These are phyloP conservation scores for Aphelenchoides bicaudatus DNA, from an alignment of 2,888 invertebrate species.

Conservation along the genomic window DNA sequence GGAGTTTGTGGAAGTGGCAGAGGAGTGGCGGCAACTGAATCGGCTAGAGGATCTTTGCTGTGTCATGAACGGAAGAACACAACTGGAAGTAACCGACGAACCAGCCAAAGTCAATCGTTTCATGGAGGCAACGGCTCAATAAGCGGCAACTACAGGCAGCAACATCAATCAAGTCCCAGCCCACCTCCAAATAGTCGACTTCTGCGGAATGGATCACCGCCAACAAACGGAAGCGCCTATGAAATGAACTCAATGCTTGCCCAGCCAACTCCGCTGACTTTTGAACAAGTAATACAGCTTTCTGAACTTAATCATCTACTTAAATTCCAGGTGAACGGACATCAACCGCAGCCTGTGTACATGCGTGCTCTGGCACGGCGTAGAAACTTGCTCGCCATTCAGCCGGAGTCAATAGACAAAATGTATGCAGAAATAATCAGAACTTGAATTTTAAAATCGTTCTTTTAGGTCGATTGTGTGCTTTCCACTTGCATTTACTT, in stretches of 20 bases:
- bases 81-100: not conserved
- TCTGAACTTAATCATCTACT: not conserved
- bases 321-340: conserved; percentile 25
- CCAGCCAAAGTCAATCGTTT: not conserved
- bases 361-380: conserved; percentile 17
- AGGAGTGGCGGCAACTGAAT: not conserved
- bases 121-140: conserved; percentile 8
- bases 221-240: not conserved
- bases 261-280: conserved; percentile 39
- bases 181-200: conserved; percentile 20
- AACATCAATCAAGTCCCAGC: conserved; percentile 11
- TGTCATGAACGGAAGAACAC: conserved; percentile 2
- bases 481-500: conserved; percentile 88
- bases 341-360: conserved; percentile 24
- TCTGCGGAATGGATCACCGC: conserved; percentile 13
- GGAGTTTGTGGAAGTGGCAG: conserved; percentile 14
- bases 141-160: not conserved
- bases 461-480: too few species aligned
- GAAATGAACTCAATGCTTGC: conserved; percentile 17
- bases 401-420: conserved; percentile 74
- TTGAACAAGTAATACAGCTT: conserved; percentile 42
- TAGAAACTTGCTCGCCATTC: conserved; percentile 29
- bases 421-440: too few species aligned
- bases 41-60: not conserved
- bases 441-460: too few species aligned